Conservation (phyloP, 1,140 invertebrate species). For the Harlomillsia oculata region DNA sequence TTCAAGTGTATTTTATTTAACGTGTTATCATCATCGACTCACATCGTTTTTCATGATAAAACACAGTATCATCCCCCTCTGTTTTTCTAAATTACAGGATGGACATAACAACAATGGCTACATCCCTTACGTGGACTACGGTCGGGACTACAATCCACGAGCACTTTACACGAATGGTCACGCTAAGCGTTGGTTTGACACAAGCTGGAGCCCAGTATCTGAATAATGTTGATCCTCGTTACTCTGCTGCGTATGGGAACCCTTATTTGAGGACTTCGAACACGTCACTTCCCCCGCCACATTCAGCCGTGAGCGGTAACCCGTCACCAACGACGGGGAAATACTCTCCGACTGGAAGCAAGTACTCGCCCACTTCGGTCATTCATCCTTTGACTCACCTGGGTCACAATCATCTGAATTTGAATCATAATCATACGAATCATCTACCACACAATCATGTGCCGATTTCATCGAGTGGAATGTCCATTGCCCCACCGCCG, state of each 20-base stretch:
- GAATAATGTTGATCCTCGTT: slow-evolving; percentile 67
- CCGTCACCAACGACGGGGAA: slow-evolving; percentile 15
- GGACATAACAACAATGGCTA: slow-evolving; percentile 78
- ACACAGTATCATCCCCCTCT: not conserved
- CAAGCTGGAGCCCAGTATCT: slow-evolving; percentile 46
- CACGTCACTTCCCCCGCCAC: slow-evolving; percentile 44
- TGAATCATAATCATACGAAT: slow-evolving; percentile 19
- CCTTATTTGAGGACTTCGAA: slow-evolving; percentile 61
- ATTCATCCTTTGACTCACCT: slow-evolving; percentile 15
- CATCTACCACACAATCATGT: slow-evolving; percentile 19
- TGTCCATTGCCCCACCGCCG: slow-evolving; percentile 3
- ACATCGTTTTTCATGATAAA: too few relatives aligned
- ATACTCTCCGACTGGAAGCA: slow-evolving; percentile 18
- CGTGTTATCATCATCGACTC: too few relatives aligned
- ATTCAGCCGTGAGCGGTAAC: slow-evolving; percentile 16
- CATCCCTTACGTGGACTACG: slow-evolving; percentile 77
- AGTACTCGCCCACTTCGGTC: slow-evolving; percentile 10
- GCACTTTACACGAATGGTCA: slow-evolving; percentile 26
- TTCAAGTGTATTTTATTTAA: not conserved
- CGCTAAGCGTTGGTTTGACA: slow-evolving; percentile 40
- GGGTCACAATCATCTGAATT: slow-evolving; percentile 14
- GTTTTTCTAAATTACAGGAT: slow-evolving; percentile 46
- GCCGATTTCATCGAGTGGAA: slow-evolving; percentile 6
- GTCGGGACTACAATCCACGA: slow-evolving; percentile 67
- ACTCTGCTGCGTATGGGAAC: slow-evolving; percentile 78